Percentiles rank a stretch among this genome's conserved stretches.
phyloP scores from a whole-genome alignment of 1,140 invertebrate species.

The Teleopsis dalmanni region DNA sequence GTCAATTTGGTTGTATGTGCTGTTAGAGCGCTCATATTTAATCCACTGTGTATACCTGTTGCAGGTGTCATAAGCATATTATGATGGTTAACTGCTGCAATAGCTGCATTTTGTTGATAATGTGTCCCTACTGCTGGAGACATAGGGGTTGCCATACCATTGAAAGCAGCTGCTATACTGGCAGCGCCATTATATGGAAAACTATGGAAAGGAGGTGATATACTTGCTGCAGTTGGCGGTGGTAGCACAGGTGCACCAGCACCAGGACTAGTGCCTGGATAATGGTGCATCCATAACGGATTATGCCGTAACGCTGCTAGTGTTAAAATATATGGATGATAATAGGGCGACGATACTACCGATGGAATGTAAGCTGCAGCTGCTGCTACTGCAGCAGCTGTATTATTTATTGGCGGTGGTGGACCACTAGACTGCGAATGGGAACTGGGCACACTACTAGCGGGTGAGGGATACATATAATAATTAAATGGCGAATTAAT shows the following conservation, averaged over 20 bases:
- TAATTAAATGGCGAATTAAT: slow-evolving; percentile 28
- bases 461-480: slow-evolving; percentile 32
- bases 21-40: slow-evolving; percentile 7
- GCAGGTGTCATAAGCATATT: slow-evolving; percentile 6
- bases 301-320: slow-evolving; percentile 36
- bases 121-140: not conserved
- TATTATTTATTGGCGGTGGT: slow-evolving; percentile 13
- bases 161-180: slow-evolving; percentile 28
- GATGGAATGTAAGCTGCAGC: slow-evolving; percentile 40
- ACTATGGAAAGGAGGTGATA: slow-evolving; percentile 30
- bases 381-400: slow-evolving; percentile 25
- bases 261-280: slow-evolving; percentile 44
- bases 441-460: not conserved
- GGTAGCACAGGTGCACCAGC: slow-evolving; percentile 16
- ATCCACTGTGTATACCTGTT: slow-evolving; percentile 13
- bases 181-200: slow-evolving; percentile 38
- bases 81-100: not conserved
- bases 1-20: slow-evolving; percentile 34
- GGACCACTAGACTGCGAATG: slow-evolving; percentile 7
- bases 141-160: slow-evolving; percentile 22
- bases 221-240: slow-evolving; percentile 12
- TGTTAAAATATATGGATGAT: slow-evolving; percentile 45
- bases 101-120: slow-evolving; percentile 1
- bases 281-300: slow-evolving; percentile 49
- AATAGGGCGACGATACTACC: slow-evolving; percentile 27